These are phyloP conservation scores for Malurus elegans DNA, from an alignment of 2,113 vertebrate species.

Conservation along the genomic window DNA sequence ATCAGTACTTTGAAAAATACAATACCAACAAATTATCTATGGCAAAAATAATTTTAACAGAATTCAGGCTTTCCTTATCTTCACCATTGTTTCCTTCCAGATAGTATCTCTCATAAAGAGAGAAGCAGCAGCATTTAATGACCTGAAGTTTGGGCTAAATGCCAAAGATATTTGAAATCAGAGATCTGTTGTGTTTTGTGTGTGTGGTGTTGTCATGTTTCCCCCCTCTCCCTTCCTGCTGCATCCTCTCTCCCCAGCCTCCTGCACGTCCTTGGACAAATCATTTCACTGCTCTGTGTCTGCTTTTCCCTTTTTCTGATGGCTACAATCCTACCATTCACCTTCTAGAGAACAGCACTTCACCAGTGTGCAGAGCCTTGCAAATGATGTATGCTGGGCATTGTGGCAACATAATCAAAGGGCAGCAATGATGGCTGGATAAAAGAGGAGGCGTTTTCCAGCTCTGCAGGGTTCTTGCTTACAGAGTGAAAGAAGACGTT, in stretches of 20 bases:
- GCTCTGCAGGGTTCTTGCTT: not conserved
- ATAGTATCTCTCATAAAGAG: not conserved
- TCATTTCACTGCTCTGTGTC: not conserved
- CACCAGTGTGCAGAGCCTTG: not conserved
- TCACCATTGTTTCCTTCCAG: not conserved
- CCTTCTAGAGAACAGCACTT: not conserved
- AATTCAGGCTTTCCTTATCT: not conserved
- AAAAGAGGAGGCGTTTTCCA: not conserved
- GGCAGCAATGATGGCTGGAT: not conserved
- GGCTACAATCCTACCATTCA: not conserved
- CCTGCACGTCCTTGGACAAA: not conserved
- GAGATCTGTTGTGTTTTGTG: not conserved
- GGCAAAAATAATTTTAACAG: not conserved
- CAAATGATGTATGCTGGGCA: not conserved
- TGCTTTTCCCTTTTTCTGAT: not conserved
- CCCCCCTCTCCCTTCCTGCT: not conserved
- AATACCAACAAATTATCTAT: conserved; percentile 3
- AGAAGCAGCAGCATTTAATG: not conserved
- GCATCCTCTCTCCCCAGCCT: not conserved
- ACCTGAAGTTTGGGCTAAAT: not conserved
- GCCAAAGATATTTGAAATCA: not conserved
- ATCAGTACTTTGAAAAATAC: conserved; percentile 30
- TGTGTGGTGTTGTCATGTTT: not conserved
- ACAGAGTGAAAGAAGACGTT: not conserved
- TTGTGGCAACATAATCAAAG: not conserved